Conservation (phyloP, 2,888 invertebrate species). For the Ophion costatus region DNA sequence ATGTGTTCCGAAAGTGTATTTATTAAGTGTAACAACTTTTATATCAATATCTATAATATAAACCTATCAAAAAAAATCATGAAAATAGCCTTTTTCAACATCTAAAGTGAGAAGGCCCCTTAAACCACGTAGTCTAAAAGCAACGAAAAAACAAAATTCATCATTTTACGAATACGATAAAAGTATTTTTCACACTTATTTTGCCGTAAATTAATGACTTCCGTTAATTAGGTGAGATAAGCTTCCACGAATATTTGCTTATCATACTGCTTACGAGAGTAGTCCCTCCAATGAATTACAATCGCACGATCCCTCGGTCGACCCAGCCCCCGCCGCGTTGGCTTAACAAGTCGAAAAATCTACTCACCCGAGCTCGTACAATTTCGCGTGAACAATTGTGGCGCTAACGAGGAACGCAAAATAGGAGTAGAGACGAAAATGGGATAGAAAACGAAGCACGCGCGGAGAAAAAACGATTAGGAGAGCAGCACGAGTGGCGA, state of each 20-base stretch:
- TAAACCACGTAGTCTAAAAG: too few relatives aligned
- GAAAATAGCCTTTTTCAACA: too few relatives aligned
- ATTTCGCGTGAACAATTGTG: constrained; percentile 48
- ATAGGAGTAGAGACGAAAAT: constrained; percentile 18
- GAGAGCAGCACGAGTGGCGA: constrained; percentile 30
- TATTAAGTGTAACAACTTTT: too few relatives aligned
- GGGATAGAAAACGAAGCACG: neutral
- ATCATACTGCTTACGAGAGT: neutral
- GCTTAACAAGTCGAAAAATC: constrained; percentile 56
- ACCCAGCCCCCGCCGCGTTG: neutral
- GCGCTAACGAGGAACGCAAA: constrained; percentile 45
- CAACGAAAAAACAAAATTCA: too few relatives aligned
- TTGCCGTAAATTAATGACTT: constrained; percentile 16
- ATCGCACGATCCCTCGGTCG: too few relatives aligned
- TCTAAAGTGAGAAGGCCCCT: too few relatives aligned
- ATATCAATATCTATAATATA: too few relatives aligned
- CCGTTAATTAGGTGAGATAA: constrained; percentile 1
- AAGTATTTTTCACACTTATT: neutral
- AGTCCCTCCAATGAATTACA: too few relatives aligned
- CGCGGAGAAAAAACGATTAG: constrained; percentile 13
- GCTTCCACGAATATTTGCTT: constrained; percentile 14
- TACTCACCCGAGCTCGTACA: constrained; percentile 27
- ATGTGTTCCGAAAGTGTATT: too few relatives aligned
- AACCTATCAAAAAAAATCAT: too few relatives aligned
- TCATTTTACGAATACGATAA: neutral